phyloP scores from a whole-genome alignment of 2,113 vertebrate genomes.

The Leucosticte australis region DNA sequence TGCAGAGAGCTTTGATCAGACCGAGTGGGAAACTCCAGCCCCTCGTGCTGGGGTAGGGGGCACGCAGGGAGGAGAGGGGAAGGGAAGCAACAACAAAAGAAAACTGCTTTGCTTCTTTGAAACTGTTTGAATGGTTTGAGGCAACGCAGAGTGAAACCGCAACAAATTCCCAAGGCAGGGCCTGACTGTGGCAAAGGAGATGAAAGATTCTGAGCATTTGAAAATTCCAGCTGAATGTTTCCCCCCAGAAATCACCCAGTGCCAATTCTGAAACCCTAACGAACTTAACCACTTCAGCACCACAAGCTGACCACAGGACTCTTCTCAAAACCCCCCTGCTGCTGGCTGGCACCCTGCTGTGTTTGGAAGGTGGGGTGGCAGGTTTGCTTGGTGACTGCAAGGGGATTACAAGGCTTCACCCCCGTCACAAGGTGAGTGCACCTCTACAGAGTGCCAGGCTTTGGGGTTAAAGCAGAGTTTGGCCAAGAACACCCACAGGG shows the following conservation, averaged over 20 bases:
- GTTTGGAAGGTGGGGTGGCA: neutral
- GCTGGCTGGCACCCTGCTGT: neutral
- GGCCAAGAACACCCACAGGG: accelerated
- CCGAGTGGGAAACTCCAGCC: constrained; percentile 74
- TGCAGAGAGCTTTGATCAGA: constrained; percentile 83
- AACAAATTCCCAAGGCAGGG: constrained; percentile 72
- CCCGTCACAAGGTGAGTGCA: neutral
- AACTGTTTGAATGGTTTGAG: constrained; percentile 78
- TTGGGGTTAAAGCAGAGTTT: neutral
- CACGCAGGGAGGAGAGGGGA: constrained; percentile 35
- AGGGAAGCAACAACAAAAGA: constrained; percentile 68
- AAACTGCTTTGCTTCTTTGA: constrained; percentile 76
- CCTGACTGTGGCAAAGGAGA: constrained; percentile 72
- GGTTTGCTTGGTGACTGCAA: neutral
- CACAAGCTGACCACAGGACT: neutral
- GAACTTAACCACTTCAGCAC: constrained; percentile 74
- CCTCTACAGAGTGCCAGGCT: neutral
- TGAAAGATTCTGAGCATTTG: constrained; percentile 76
- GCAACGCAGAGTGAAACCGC: constrained; percentile 78
- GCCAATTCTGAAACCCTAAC: constrained; percentile 58
- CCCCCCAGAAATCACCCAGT: constrained; percentile 70
- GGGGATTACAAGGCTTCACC: neutral
- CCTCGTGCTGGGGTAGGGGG: constrained; percentile 56
- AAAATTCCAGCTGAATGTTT: constrained; percentile 70
- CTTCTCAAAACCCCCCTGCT: neutral